Conservation (phyloP, 2,797 vertebrate species). For the Pseudopleuronectes americanus region DNA sequence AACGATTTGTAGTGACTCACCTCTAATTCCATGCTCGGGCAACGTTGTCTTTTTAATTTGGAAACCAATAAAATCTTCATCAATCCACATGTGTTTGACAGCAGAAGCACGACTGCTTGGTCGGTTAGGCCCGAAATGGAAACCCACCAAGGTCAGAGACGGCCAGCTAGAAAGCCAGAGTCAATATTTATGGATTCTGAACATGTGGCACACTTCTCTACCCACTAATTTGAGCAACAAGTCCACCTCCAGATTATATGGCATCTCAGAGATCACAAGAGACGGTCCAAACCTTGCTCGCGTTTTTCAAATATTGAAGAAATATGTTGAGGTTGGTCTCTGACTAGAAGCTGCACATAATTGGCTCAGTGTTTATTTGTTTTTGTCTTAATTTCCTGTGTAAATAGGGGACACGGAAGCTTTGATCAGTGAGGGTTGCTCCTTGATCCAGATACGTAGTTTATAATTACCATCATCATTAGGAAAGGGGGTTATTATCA, state of each 20-base stretch:
- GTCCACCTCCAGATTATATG: slow-evolving; percentile 87
- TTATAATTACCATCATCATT: slow-evolving; percentile 48
- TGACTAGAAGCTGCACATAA: slow-evolving; percentile 59
- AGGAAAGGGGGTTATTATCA: slow-evolving; percentile 30
- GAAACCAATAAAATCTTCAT: slow-evolving; percentile 72
- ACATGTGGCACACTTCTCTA: slow-evolving; percentile 89
- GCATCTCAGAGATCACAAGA: slow-evolving; percentile 82
- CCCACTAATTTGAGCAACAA: slow-evolving; percentile 90
- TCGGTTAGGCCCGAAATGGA: slow-evolving; percentile 84
- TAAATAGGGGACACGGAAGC: slow-evolving; percentile 45
- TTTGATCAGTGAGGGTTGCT: slow-evolving; percentile 54
- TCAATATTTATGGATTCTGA: slow-evolving; percentile 93
- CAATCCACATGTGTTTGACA: slow-evolving; percentile 81
- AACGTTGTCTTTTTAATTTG: slow-evolving; percentile 69
- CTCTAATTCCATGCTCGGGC: slow-evolving; percentile 49
- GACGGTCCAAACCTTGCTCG: slow-evolving; percentile 64
- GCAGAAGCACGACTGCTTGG: slow-evolving; percentile 74
- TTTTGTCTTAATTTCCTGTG: slow-evolving; percentile 73
- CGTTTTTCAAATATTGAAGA: slow-evolving; percentile 69
- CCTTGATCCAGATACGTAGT: slow-evolving; percentile 38
- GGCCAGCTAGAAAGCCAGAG: slow-evolving; percentile 89
- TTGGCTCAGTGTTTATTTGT: slow-evolving; percentile 72
- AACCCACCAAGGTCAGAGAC: slow-evolving; percentile 91
- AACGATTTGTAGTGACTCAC: slow-evolving; percentile 52
- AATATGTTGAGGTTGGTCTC: slow-evolving; percentile 62